Conservation (phyloP, 2,888 invertebrate genomes). For the Leucania comma region DNA sequence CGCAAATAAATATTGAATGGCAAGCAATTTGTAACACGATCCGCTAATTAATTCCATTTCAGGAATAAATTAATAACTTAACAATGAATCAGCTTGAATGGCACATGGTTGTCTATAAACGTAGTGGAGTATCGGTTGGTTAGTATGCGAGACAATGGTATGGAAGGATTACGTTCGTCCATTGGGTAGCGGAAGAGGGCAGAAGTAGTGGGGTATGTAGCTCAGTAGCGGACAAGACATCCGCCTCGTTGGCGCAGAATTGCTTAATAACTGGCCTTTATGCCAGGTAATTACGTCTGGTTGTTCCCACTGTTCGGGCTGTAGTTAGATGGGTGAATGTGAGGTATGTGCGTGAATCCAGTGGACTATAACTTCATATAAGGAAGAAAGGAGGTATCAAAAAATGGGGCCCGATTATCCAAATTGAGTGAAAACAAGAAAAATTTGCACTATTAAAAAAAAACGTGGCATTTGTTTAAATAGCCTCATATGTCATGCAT, state of each 20-base stretch:
- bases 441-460: neutral
- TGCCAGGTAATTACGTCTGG: slow-evolving; percentile 83
- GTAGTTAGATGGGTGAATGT: slow-evolving; percentile 29
- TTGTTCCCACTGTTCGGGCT: slow-evolving; percentile 58
- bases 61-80: slow-evolving; percentile 46
- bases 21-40: slow-evolving; percentile 54
- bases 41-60: slow-evolving; percentile 47
- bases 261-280: slow-evolving; percentile 87
- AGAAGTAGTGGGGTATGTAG: slow-evolving; percentile 47
- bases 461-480: no score
- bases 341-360: slow-evolving; percentile 17
- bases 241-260: slow-evolving; percentile 80
- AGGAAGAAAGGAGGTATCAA: neutral
- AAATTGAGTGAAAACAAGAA: neutral
- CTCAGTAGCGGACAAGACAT: slow-evolving; percentile 70
- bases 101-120: slow-evolving; percentile 9
- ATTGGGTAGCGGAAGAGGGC: slow-evolving; percentile 54
- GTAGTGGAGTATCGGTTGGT: slow-evolving; percentile 26
- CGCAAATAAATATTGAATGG: slow-evolving; percentile 45
- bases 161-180: slow-evolving; percentile 50
- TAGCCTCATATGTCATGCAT: neutral
- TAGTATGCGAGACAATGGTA: slow-evolving; percentile 58
- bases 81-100: slow-evolving; percentile 29
- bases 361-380: slow-evolving; percentile 3
- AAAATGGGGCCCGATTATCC: neutral